These are phyloP conservation scores for Perccottus glenii DNA, from an alignment of 2,113 vertebrate species.

Conservation along the genomic window DNA sequence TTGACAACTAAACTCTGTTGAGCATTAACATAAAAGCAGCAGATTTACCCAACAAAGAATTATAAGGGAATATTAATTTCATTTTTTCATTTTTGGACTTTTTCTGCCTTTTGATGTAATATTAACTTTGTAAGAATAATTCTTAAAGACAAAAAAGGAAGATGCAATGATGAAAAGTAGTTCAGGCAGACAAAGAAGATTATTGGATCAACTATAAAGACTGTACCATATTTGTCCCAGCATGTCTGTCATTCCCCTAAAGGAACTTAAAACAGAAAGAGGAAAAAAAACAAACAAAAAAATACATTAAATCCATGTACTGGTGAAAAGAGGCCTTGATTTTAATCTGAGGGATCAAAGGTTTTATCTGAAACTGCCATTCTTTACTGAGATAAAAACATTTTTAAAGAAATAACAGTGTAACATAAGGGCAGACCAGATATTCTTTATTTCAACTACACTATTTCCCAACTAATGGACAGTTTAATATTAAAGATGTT, in stretches of 20 bases:
- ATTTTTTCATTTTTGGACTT: constrained; percentile 75
- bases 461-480: constrained; percentile 59
- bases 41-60: constrained; percentile 51
- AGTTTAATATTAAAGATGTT: constrained; percentile 74
- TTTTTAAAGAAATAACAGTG: constrained; percentile 76
- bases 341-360: constrained; percentile 82
- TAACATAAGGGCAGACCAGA: constrained; percentile 73
- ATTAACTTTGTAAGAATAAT: constrained; percentile 95
- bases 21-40: constrained; percentile 56
- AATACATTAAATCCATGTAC: constrained; percentile 82
- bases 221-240: constrained; percentile 86
- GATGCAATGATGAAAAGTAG: constrained; percentile 67
- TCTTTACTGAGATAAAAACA: constrained; percentile 75
- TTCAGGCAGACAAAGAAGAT: constrained; percentile 74
- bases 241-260: constrained; percentile 94
- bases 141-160: constrained; percentile 83
- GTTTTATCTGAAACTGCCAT: constrained; percentile 85
- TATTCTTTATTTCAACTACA: constrained; percentile 72
- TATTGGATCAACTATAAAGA: constrained; percentile 73
- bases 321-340: constrained; percentile 84
- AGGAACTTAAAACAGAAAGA: constrained; percentile 79
- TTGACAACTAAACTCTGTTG: constrained; percentile 99
- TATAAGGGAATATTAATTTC: constrained; percentile 61
- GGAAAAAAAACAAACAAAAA: constrained; percentile 71
- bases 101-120: constrained; percentile 85